Conservation (phyloP, 2,113 vertebrate genomes). For the Triplophysa siluroides region DNA sequence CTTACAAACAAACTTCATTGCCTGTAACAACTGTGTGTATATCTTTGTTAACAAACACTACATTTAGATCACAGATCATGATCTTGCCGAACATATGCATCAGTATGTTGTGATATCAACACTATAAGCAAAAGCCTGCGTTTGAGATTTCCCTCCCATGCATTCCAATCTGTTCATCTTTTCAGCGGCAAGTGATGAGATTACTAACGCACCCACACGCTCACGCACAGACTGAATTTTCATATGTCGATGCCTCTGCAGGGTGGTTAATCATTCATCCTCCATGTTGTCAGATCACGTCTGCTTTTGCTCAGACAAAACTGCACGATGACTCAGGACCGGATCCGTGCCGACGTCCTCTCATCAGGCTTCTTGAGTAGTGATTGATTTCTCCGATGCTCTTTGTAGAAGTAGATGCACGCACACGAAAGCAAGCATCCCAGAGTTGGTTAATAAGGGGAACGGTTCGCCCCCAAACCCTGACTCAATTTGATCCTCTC, state of each 20-base stretch:
- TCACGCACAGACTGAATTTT: constrained; percentile 12
- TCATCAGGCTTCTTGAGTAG: background rate
- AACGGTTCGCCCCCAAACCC: background rate
- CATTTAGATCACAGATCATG: constrained; percentile 23
- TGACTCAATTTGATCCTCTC: background rate
- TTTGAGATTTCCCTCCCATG: constrained; percentile 41
- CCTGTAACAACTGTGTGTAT: background rate
- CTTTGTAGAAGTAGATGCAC: background rate
- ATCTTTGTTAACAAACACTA: constrained; percentile 3
- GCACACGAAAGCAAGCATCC: background rate
- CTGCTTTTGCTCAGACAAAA: constrained; percentile 11
- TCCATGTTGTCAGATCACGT: constrained; percentile 10
- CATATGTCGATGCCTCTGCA: constrained; percentile 28
- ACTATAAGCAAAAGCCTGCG: constrained; percentile 43
- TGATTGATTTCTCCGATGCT: background rate
- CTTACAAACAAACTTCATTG: background rate
- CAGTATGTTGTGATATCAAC: constrained; percentile 50
- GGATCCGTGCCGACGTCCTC: background rate
- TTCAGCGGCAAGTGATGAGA: constrained; percentile 15
- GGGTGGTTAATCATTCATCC: constrained; percentile 12
- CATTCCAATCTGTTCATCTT: constrained; percentile 53
- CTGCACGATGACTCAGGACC: constrained; percentile 20
- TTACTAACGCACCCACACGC: constrained; percentile 5
- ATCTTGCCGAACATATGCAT: constrained; percentile 52
- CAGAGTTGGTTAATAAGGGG: background rate